phyloP scores from a whole-genome alignment of 2,797 vertebrate species.

The Lemur catta region DNA sequence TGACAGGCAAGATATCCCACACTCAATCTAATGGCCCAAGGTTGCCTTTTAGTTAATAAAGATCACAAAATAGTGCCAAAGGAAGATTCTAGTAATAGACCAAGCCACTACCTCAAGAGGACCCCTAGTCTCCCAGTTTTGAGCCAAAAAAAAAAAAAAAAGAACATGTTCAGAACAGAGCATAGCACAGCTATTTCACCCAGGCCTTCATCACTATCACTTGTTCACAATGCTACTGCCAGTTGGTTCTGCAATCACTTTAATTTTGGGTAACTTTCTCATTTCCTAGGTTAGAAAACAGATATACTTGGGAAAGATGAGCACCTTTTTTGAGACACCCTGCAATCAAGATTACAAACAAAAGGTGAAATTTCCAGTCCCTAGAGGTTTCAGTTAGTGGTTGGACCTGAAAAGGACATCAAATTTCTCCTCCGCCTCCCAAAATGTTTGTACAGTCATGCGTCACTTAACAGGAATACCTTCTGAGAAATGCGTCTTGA shows the following conservation, averaged over 20 bases:
- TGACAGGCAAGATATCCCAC: not conserved
- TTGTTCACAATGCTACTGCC: not conserved
- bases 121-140: not conserved
- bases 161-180: not conserved
- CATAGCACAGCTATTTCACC: not conserved
- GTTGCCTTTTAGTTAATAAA: not conserved
- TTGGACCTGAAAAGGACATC: not conserved
- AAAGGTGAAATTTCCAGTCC: not conserved
- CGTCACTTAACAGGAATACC: not conserved
- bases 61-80: not conserved
- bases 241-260: not conserved
- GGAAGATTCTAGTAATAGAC: not conserved
- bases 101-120: not conserved
- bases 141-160: not conserved
- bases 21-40: not conserved
- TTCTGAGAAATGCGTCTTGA: not conserved
- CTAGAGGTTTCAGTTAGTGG: not conserved
- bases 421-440: not conserved
- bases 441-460: not conserved
- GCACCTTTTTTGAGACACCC: not conserved
- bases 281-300: not conserved
- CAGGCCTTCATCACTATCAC: not conserved
- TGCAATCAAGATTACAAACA: not conserved
- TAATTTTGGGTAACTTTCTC: not conserved
- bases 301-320: not conserved